Evolutionary conservation across 2,888 invertebrate genomes (phyloP), one percentile per base, ranked within the genome.

Genomic region (Pimpla rufipes): DNA sequence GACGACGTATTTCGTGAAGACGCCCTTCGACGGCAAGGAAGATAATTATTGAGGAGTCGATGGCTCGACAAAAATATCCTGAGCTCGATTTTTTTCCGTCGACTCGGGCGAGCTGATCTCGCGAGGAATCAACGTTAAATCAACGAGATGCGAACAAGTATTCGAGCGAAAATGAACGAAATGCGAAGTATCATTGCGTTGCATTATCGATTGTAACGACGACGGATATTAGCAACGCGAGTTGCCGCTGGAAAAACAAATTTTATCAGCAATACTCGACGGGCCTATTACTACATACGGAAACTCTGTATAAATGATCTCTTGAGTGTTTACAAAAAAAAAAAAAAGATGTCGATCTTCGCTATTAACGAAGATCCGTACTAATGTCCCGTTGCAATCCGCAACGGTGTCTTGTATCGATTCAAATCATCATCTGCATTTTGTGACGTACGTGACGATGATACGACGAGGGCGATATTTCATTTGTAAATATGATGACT

Each of bases 1-100:
- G 77, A 96, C 96, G 55, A 98, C 98, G 0, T 99, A 98, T 93
- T 98, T 98, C 91, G 97, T 98, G n/a, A 97, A 96, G 93, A 98
- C 98, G 70, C 96, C 96, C 71, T 97, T 96, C 91, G 96, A 96
- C 92, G 95, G 95, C 81, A 95, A 95, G 77, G 92, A 91, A 67
- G 89, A 90, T 29, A 88, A 76, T 79, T 90, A 85, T 79, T 91
- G 83, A 80, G 68, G 78, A 78, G 45, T 45, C 50, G 42, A 18
- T 29, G 23, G 21, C 23, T 67, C 40, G 16, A 40, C n/a, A 10
- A 47, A 29, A 47, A 57, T 18, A 21, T 11, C n/a, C 37, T 7
- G n/a, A n/a, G n/a, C 16, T 59, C 50, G 23, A 52, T 6, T 21
- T 47, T 21, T 47, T 62, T 35, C 50, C 10, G 40, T 42, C 42